These are phyloP conservation scores for Chouioia cunea DNA, from an alignment of 2,888 invertebrate species.

Conservation along the genomic window DNA sequence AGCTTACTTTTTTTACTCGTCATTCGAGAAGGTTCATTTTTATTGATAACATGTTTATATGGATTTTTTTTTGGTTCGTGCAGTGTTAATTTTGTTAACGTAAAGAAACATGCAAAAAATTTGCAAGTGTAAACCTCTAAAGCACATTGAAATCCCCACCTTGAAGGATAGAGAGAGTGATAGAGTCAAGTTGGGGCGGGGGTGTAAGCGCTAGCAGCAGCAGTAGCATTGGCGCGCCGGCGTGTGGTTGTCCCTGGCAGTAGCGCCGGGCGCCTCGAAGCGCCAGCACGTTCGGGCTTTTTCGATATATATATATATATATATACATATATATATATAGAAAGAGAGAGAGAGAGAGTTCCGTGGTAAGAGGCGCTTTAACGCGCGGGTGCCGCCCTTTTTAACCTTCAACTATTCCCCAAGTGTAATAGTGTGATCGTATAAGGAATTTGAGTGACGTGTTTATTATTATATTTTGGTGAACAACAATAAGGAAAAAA, in stretches of 20 bases:
- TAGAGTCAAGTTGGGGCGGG: neutral
- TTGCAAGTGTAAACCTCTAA: neutral
- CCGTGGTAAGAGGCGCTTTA: constrained; percentile 13
- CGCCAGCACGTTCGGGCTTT: constrained; percentile 52
- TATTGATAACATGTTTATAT: too few species aligned
- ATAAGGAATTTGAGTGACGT: too few species aligned
- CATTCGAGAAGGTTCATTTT: too few species aligned
- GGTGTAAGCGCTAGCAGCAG: neutral
- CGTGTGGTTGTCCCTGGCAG: constrained; percentile 50
- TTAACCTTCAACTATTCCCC: neutral
- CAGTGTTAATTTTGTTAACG: neutral
- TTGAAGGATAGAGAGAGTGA: neutral
- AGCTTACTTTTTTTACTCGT: neutral
- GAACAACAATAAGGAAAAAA: too few species aligned
- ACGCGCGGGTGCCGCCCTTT: neutral
- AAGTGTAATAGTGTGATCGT: too few species aligned
- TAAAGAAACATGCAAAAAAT: constrained; percentile 5
- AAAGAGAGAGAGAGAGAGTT: neutral
- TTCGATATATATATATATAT: too few species aligned
- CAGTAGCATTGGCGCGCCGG: constrained; percentile 41
- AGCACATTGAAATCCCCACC: constrained; percentile 2
- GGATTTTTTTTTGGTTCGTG: too few species aligned
- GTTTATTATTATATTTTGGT: too few species aligned
- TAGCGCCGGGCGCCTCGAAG: constrained; percentile 60
- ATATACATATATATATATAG: too few species aligned